Evolutionary conservation across 2,113 vertebrate genomes (phyloP).

Genomic region (Lycaon pictus): DNA sequence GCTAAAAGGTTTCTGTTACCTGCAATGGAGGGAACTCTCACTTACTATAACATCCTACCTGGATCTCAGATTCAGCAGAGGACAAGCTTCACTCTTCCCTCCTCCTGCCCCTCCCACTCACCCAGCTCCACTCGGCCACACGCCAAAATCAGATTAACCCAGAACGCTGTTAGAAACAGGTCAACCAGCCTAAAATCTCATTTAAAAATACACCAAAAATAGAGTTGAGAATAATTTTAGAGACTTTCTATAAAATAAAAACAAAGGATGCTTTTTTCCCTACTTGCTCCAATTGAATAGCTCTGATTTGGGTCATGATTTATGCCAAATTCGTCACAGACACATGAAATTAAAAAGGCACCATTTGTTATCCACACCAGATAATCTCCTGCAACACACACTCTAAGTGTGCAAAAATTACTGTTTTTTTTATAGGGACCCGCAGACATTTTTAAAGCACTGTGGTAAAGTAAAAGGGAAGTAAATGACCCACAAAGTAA

Average conservation of each 20-base stretch:
- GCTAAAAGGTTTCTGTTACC: background rate
- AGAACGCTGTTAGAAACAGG: background rate
- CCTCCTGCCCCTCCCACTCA: background rate
- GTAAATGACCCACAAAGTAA: background rate
- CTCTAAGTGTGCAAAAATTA: background rate
- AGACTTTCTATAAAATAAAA: conserved; percentile 6
- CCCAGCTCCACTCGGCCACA: background rate
- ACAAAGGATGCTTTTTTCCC: background rate
- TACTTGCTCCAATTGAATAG: background rate
- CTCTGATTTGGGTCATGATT: background rate
- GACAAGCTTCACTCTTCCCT: background rate
- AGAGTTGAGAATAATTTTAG: background rate
- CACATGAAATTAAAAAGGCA: background rate
- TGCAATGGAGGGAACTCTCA: too few relatives aligned
- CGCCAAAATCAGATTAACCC: background rate
- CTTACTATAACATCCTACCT: rapidly evolving
- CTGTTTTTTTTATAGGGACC: background rate
- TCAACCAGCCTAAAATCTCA: conserved; percentile 20
- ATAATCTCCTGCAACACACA: rapidly evolving
- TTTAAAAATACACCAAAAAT: background rate
- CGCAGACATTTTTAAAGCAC: background rate
- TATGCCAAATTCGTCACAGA: background rate
- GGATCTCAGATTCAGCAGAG: background rate
- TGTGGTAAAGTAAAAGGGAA: background rate
- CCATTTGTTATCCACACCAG: too few relatives aligned